Percentiles rank a stretch among this genome's conserved stretches.
phyloP scores from a whole-genome alignment of 2,797 vertebrate species.

The Enteromius treurensis region DNA sequence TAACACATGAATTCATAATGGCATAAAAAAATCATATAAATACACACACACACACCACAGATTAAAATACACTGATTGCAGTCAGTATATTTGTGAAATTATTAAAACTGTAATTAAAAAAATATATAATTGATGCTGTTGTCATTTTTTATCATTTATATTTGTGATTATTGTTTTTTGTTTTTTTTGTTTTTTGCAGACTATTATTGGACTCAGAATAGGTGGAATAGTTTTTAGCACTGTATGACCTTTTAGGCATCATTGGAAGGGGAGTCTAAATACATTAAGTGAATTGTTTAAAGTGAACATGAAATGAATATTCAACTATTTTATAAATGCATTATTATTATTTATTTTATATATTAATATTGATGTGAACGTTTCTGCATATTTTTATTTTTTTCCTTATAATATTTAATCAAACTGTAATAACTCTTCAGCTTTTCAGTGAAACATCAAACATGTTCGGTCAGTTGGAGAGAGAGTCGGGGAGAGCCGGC shows the following conservation, averaged over 20 bases:
- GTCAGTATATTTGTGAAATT: neutral
- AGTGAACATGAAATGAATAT: neutral
- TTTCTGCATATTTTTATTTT: neutral
- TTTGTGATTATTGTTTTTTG: neutral
- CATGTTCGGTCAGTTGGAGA: no score
- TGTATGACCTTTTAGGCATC: neutral
- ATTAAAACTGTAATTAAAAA: conserved; percentile 31
- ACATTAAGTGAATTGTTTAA: neutral
- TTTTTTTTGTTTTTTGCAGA: no score
- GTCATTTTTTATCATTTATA: neutral
- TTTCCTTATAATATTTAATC: neutral
- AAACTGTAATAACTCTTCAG: neutral
- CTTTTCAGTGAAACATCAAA: neutral
- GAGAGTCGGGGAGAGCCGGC: no score
- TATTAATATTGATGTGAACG: neutral
- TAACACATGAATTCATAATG: neutral
- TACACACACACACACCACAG: neutral
- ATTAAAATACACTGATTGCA: neutral
- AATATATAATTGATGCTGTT: neutral
- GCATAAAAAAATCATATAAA: neutral
- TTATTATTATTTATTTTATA: no score
- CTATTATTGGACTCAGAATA: neutral
- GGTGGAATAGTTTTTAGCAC: neutral
- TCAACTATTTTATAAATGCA: neutral
- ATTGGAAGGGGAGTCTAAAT: neutral